A percentile compares a stretch with the other conserved stretches of the same genome.
Evolutionary conservation across 2,888 invertebrate species (phyloP).

Genomic region (Rhingia rostrata): DNA sequence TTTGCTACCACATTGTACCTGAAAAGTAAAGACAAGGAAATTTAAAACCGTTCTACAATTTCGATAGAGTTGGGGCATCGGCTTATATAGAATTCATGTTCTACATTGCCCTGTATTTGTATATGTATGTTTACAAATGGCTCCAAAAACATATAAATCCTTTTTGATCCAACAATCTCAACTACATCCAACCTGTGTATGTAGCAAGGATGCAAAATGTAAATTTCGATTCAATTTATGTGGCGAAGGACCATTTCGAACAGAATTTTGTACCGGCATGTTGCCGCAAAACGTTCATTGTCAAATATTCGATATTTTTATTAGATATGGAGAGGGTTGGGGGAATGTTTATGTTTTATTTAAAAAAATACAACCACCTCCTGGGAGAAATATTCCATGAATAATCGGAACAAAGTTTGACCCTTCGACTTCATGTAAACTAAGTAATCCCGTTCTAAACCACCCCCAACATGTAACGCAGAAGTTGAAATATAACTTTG

Average conservation of each 20-base stretch:
- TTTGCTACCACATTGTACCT: slow-evolving; percentile 87
- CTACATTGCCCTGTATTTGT: slow-evolving; percentile 1
- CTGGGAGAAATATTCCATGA: background rate
- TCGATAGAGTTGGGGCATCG: background rate
- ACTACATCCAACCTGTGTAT: background rate
- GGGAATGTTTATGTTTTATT: background rate
- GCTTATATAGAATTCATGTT: background rate
- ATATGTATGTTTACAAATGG: slow-evolving; percentile 1
- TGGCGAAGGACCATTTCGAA: background rate
- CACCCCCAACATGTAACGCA: too few species aligned
- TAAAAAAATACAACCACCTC: background rate
- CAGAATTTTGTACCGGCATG: background rate
- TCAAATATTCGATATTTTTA: slow-evolving; percentile 17
- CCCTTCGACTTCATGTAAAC: too few species aligned
- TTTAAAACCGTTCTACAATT: background rate
- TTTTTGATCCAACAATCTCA: background rate
- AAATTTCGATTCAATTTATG: slow-evolving; percentile 22
- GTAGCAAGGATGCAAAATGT: slow-evolving; percentile 10
- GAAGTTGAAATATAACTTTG: too few species aligned
- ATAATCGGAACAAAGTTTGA: background rate
- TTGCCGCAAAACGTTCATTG: background rate
- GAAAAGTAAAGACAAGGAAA: slow-evolving; percentile 46
- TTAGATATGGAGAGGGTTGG: background rate
- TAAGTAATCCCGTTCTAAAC: too few species aligned
- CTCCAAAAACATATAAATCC: background rate